Base-by-base conservation (phyloP, 2,888 invertebrate species). In the Hipparchia semele region DNA sequence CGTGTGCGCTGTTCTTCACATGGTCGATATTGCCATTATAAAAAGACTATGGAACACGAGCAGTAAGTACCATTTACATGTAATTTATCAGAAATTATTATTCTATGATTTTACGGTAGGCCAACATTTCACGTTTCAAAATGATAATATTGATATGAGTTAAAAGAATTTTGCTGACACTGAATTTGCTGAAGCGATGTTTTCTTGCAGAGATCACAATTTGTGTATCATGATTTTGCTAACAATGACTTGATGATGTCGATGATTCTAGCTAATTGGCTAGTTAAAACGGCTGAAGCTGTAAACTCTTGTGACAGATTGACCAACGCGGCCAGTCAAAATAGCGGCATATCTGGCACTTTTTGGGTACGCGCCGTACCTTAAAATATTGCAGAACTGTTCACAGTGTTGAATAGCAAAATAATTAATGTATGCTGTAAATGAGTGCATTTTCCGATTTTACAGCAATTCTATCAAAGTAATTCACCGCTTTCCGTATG, bases 1-100 rank as follows among this genome's bases (percentile, higher is more conserved):
- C 79, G 96, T 97, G 68, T 96, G 96, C 78, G 97, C 97, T 3
- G 97, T 97, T 0, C 89, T 97, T 67, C 96, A 96, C 79, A 96
- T 97, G 96, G 94, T 97, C 4, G 96, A 97, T 80, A 80, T 95
- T 6, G 88, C 89, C 39, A 95, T 96, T 67, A 80, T 96, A 39
- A 92, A 91, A 79, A 94, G 94, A 51, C 92, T 97, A 10, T 97
- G 96, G 96, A 92, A 86, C n/a, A 87, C 94, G 6, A 96, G 93
- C 80, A 94, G 96, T 96, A 83, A 94, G 95, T 86, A 77, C 23
- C 58, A 59, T 2, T 9, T n/a, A 58, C n/a, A 58, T n/a, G 1
- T 33, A 33, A 13, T 33, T 33, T 23, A 23, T 33, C 3, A 33
- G 2, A 9, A 59, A 4, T 23, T 9, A 33, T 9, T 10, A 39